Conservation (phyloP, 2,888 invertebrate genomes). For the Hedya salicella region DNA sequence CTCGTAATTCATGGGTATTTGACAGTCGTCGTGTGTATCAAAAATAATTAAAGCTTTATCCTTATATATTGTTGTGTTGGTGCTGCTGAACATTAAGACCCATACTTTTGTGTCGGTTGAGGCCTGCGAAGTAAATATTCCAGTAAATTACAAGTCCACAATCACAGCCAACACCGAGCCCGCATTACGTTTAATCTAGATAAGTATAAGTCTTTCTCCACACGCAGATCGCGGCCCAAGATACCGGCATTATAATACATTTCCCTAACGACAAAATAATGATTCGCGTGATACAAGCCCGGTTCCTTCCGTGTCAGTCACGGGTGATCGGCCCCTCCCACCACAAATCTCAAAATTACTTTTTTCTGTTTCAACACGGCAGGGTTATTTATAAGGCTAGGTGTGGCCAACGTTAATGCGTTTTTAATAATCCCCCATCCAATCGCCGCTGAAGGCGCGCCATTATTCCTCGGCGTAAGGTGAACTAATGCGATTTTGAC, state of each 20-base stretch:
- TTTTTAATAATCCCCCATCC: conserved; percentile 83
- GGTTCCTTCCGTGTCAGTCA: conserved; percentile 81
- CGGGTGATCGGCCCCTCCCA: conserved; percentile 76
- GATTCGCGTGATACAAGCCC: conserved; percentile 78
- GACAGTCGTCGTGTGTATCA: too few relatives aligned
- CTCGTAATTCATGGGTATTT: neutral
- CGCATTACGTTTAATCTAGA: conserved; percentile 41
- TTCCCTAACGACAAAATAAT: conserved; percentile 82
- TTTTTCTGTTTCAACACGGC: conserved; percentile 75
- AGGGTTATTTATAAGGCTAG: conserved; percentile 71
- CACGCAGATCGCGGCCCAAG: conserved; percentile 60
- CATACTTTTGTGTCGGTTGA: neutral
- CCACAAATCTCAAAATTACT: conserved; percentile 79
- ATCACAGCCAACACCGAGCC: conserved; percentile 22
- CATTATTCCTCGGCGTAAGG: conserved; percentile 70
- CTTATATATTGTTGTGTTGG: too few relatives aligned
- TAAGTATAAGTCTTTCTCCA: conserved; percentile 54
- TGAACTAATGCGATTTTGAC: conserved; percentile 83
- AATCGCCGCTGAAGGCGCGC: conserved; percentile 76
- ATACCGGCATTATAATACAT: conserved; percentile 71
- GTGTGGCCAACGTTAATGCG: conserved; percentile 79
- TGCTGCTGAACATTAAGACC: neutral
- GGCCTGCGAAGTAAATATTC: neutral
- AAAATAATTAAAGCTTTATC: too few relatives aligned
- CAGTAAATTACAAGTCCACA: conserved; percentile 4